These are phyloP conservation scores for Hypomecis punctinalis DNA, from an alignment of 2,888 invertebrate genomes.

Conservation along the genomic window DNA sequence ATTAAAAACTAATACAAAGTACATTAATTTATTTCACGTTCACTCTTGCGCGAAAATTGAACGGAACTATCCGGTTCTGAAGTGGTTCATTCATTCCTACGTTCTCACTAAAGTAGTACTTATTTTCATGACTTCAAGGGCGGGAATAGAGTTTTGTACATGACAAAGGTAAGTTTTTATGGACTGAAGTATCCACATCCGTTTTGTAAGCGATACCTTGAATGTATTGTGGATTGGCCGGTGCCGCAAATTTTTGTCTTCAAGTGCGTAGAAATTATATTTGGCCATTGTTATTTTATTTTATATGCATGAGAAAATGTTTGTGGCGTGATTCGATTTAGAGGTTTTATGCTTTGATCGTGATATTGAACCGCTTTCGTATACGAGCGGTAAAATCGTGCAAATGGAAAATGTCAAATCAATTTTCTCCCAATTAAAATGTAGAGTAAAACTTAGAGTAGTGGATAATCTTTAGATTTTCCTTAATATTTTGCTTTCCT, in stretches of 20 bases:
- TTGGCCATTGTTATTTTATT: constrained; percentile 7
- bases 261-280: constrained; percentile 24
- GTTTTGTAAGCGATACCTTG: constrained; percentile 55
- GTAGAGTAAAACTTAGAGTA: no score
- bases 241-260: constrained; percentile 25
- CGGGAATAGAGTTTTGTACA: constrained; percentile 26
- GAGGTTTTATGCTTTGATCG: background rate
- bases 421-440: no score
- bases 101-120: constrained; percentile 17
- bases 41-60: constrained; percentile 77
- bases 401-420: no score
- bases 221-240: constrained; percentile 27
- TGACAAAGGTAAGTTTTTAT: constrained; percentile 46
- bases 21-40: constrained; percentile 66
- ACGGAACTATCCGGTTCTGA: constrained; percentile 79
- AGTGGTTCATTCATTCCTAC: constrained; percentile 58
- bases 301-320: constrained; percentile 9
- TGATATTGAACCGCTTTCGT: no score
- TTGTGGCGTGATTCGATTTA: constrained; percentile 1
- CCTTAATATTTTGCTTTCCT: no score
- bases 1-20: constrained; percentile 80
- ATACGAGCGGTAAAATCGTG: no score
- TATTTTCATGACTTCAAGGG: constrained; percentile 36
- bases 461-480: no score
- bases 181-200: constrained; percentile 61